Base-by-base conservation (phyloP, 2,888 invertebrate genomes). In the Atrina japonica region DNA sequence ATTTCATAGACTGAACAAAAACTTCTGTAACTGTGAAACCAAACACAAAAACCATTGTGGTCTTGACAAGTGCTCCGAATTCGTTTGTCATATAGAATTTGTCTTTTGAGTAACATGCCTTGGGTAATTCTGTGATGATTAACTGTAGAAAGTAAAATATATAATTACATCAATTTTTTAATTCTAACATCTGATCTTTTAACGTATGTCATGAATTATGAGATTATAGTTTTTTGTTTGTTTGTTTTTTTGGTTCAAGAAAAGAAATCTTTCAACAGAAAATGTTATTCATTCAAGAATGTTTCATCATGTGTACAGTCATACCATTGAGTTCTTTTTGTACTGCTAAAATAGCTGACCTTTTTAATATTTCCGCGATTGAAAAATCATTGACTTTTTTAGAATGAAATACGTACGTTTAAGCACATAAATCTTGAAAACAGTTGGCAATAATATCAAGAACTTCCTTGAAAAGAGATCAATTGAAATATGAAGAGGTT, bases 1-100 rank as follows among this genome's bases (percentile, higher is more conserved):
- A 98, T 91, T 99, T 98, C 78, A 61, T 47, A n/a, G 61, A 55
- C 49, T 71, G 71, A 9, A 61, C 53, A 25, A 71, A 50, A 11
- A 55, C 47, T 43, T 66, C 60, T 14, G 56, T 56, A n/a, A 71
- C 53, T 3, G 71, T 66, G 23, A 71, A 66, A 7, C 71, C 71
- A 71, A 71, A 66, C 3, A 66, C 53, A 30, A 55, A 71, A 5
- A 61, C 71, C 41, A 60, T 61, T 1, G 25, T 45, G 35, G 55
- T 56, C 29, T 71, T 71, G 30, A 47, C 3, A 21, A 66, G 47
- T 21, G 61, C 45, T 1, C 59, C 56, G n/a, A 66, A 30, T 29
- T 66, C 55, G 41, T 50, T 61, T 30, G 56, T 66, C 2, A 41
- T 45, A 23, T 40, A 27, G 18, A 43, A 30, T 16, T 27, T 47